Base-by-base conservation (phyloP, 2,113 vertebrate species). In the Morone saxatilis region DNA sequence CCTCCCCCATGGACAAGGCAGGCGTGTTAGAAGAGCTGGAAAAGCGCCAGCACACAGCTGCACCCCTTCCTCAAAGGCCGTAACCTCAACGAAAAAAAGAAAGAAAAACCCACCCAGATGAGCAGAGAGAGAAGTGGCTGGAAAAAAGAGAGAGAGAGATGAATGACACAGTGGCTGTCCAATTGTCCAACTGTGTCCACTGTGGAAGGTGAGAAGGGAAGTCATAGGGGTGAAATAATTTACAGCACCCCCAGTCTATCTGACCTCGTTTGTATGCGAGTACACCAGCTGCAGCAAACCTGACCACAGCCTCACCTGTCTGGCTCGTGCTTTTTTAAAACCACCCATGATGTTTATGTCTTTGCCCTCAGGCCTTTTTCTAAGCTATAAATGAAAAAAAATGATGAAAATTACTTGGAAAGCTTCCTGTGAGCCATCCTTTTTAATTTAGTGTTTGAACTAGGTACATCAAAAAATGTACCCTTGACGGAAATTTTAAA, bases 1-100 rank as follows among this genome's bases (percentile, higher is more conserved):
- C 91, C 91, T 91, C 71, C 67, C 85, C 77, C 45, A 53, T 68
- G 65, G 90, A 75, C 71, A 84, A 40, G 60, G 65, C 20, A 22
- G 12, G 57, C 5, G 13, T 70, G 59, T 53, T 41, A 65, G 70
- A 53, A 65, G 60, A 69, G 61, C 57, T 71, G 72, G 83, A 68
- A 87, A 80, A 60, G 50, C 1, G 16, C 41, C 56, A 72, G 43
- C 9, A 4, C 43, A 48, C 40, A 65, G 68, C 81, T 81, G 63
- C 69, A 84, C 45, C 76, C 57, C 48, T 84, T 76, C 77, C 75
- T 76, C 31, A 57, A 77, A 76, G 62, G 80, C 69, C 79, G 25
- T 67, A 84, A 81, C 86, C 75, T 84, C 57, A 8, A 69, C 19
- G 2, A 66, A n/a, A 62, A 54, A 65, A 86, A 51, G 60, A 40